Percentiles rank a stretch among this genome's conserved stretches.
Conservation (phyloP, 2,888 invertebrate genomes). For the Pseudoips prasinana region DNA sequence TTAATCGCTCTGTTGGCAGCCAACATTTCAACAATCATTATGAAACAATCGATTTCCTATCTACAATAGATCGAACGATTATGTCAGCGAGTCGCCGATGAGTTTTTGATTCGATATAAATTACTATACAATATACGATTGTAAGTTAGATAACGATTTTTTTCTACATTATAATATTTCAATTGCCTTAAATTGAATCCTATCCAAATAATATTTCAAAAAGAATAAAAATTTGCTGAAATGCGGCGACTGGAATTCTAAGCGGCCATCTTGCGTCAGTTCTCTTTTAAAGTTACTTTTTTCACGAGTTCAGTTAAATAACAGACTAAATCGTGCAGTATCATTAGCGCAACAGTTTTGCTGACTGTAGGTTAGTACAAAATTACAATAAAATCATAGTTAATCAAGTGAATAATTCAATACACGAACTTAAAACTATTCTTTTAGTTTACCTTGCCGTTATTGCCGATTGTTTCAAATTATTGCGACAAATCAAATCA, state of each 20-base stretch:
- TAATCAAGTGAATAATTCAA: no score
- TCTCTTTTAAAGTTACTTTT: slow-evolving; percentile 10
- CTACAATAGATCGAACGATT: slow-evolving; percentile 39
- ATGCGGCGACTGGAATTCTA: slow-evolving; percentile 1
- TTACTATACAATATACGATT: slow-evolving; percentile 20
- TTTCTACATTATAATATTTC: slow-evolving; percentile 7
- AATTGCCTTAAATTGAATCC: slow-evolving; percentile 3
- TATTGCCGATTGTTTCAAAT: no score
- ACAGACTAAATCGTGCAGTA: slow-evolving; percentile 24
- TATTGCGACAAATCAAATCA: no score
- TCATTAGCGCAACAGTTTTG: slow-evolving; percentile 20
- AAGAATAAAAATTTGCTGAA: slow-evolving; percentile 1
- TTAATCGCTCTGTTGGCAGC: slow-evolving; percentile 26
- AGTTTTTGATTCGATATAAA: slow-evolving; percentile 37
- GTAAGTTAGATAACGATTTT: slow-evolving; percentile 14
- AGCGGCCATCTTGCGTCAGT: slow-evolving; percentile 13
- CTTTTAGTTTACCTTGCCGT: no score
- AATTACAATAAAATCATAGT: no score
- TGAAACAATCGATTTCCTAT: slow-evolving; percentile 45
- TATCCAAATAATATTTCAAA: slow-evolving; percentile 4
- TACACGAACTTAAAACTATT: no score
- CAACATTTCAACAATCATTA: slow-evolving; percentile 41
- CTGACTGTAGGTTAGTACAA: slow-evolving; percentile 1
- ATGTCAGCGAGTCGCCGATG: slow-evolving; percentile 41
- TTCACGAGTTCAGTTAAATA: slow-evolving; percentile 32